phyloP scores from a whole-genome alignment of 2,888 invertebrate genomes.

The Agrotis clavis region DNA sequence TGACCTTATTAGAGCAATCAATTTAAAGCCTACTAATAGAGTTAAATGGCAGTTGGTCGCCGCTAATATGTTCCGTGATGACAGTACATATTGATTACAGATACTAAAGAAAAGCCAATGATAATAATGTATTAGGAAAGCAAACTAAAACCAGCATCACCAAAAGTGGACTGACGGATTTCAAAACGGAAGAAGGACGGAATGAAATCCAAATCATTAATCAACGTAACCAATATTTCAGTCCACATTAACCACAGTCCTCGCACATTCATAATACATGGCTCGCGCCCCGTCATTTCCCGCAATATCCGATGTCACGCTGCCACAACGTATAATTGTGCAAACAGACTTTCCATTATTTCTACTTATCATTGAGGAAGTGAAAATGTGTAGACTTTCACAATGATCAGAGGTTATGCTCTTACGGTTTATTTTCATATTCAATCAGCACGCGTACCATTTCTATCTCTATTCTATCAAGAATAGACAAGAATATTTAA shows the following conservation, averaged over 20 bases:
- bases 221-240: slow-evolving; percentile 16
- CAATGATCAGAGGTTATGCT: slow-evolving; percentile 39
- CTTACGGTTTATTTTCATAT: slow-evolving; percentile 23
- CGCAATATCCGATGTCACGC: slow-evolving; percentile 63
- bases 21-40: neutral
- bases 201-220: slow-evolving; percentile 3
- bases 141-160: neutral
- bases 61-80: neutral
- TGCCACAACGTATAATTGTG: slow-evolving; percentile 57
- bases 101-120: neutral
- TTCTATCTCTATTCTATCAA: neutral
- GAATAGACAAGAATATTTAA: too few species aligned
- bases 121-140: too few species aligned
- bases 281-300: slow-evolving; percentile 50
- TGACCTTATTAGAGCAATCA: neutral
- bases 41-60: neutral
- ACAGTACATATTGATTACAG: neutral
- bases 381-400: slow-evolving; percentile 61
- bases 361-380: slow-evolving; percentile 54
- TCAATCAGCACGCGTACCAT: neutral
- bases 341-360: slow-evolving; percentile 60
- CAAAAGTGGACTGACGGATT: neutral
- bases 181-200: slow-evolving; percentile 1
- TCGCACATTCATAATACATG: slow-evolving; percentile 34
- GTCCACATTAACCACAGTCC: slow-evolving; percentile 21